A percentile compares a stretch with the other conserved stretches of the same genome.
Conservation (phyloP, 2,888 invertebrate species). For the Thymelicus acteon region DNA sequence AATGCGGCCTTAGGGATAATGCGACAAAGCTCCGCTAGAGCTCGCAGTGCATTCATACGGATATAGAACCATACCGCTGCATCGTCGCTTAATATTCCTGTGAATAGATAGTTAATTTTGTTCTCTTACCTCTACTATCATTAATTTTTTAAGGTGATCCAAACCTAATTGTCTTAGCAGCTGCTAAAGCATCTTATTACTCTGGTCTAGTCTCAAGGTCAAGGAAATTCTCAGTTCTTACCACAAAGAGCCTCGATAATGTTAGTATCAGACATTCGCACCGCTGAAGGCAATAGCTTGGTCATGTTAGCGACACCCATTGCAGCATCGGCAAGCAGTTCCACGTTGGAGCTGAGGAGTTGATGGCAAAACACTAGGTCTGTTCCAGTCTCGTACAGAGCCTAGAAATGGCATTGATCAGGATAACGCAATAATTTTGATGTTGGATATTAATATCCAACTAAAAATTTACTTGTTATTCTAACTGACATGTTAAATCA, state of each 20-base stretch:
- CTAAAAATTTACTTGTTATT: no score
- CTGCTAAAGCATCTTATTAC: no score
- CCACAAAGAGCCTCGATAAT: slow-evolving; percentile 74
- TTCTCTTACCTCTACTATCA: no score
- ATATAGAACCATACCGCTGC: slow-evolving; percentile 72
- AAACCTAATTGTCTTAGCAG: no score
- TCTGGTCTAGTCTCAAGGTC: no score
- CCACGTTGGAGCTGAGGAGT: slow-evolving; percentile 69
- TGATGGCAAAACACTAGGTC: slow-evolving; percentile 77
- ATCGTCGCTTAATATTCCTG: slow-evolving; percentile 71
- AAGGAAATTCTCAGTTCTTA: slow-evolving; percentile 42
- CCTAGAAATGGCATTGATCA: slow-evolving; percentile 51
- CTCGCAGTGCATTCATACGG: slow-evolving; percentile 68
- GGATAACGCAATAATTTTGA: no score
- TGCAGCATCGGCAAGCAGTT: slow-evolving; percentile 72
- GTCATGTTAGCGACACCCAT: slow-evolving; percentile 81
- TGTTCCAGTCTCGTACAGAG: slow-evolving; percentile 69
- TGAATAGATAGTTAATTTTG: neutral
- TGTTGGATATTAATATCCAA: no score
- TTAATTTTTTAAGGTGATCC: no score
- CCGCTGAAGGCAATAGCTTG: slow-evolving; percentile 67
- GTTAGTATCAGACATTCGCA: slow-evolving; percentile 76
- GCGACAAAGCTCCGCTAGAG: slow-evolving; percentile 68
- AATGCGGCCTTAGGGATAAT: slow-evolving; percentile 74
- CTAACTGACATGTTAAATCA: no score